Evolutionary conservation across 2,888 invertebrate species (phyloP).

Genomic region (Saturnia pavonia): DNA sequence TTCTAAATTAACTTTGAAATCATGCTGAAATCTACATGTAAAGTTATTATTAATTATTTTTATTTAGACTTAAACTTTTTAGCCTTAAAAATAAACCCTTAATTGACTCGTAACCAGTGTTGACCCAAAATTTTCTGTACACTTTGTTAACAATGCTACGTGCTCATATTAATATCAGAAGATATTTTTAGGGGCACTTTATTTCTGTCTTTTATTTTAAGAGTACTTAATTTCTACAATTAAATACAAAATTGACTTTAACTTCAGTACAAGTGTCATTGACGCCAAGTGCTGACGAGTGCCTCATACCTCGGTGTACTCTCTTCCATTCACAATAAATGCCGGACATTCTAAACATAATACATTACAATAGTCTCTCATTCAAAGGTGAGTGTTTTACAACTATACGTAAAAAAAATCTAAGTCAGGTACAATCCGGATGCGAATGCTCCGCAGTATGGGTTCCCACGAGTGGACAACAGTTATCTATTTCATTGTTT

Average conservation of each 20-base stretch:
- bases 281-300: conserved; percentile 26
- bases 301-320: conserved; percentile 6
- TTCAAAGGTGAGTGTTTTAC: conserved; percentile 73
- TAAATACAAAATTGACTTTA: conserved; percentile 39
- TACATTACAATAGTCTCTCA: conserved; percentile 57
- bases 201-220: not conserved
- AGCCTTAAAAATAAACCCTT: not conserved
- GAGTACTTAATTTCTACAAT: conserved; percentile 31
- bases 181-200: not conserved
- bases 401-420: conserved; percentile 61
- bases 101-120: too few species aligned
- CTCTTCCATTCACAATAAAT: conserved; percentile 12
- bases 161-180: not conserved
- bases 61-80: not conserved
- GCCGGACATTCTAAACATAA: conserved; percentile 51
- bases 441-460: conserved; percentile 61
- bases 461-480: conserved; percentile 71
- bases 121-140: too few species aligned
- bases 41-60: not conserved
- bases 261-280: conserved; percentile 44
- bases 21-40: not conserved
- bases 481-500: conserved; percentile 44
- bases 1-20: not conserved
- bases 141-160: not conserved
- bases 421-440: conserved; percentile 68